Conservation (phyloP, 2,797 vertebrate genomes). For the Heterohyrax brucei region DNA sequence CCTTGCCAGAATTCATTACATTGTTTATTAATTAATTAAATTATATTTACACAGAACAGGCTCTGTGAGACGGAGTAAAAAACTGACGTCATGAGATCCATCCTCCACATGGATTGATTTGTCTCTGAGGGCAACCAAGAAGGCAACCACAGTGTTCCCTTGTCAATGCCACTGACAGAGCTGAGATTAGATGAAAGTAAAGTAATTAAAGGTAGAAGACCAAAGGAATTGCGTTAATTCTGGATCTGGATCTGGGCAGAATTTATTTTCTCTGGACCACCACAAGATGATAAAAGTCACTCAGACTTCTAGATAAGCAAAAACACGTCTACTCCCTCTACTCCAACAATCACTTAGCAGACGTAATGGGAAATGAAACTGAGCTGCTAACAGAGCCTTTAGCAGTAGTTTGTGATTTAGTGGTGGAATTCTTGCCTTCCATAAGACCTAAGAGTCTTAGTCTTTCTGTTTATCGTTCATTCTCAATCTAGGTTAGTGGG, state of each 20-base stretch:
- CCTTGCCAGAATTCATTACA: constrained; percentile 92
- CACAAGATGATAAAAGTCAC: neutral
- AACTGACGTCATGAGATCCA: constrained; percentile 90
- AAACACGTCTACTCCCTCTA: neutral
- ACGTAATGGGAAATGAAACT: too few relatives aligned
- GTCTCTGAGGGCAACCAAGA: constrained; percentile 85
- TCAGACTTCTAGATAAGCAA: neutral
- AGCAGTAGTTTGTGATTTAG: too few relatives aligned
- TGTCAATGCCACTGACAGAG: constrained; percentile 76
- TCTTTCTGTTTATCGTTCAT: too few relatives aligned
- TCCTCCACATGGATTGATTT: constrained; percentile 80
- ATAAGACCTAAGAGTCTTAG: too few relatives aligned
- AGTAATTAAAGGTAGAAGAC: constrained; percentile 76
- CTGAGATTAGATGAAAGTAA: constrained; percentile 81
- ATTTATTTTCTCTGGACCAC: constrained; percentile 1
- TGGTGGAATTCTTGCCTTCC: too few relatives aligned
- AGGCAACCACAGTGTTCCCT: constrained; percentile 74
- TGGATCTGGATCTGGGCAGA: constrained; percentile 29
- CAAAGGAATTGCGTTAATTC: constrained; percentile 41
- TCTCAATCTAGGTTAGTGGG: too few relatives aligned
- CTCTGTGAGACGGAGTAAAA: constrained; percentile 90
- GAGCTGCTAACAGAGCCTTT: neutral
- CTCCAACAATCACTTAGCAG: neutral
- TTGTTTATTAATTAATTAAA: constrained; percentile 93
- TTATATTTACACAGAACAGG: constrained; percentile 91